Conservation (phyloP, 2,888 invertebrate genomes). For the Pachycephus smyrnensis region DNA sequence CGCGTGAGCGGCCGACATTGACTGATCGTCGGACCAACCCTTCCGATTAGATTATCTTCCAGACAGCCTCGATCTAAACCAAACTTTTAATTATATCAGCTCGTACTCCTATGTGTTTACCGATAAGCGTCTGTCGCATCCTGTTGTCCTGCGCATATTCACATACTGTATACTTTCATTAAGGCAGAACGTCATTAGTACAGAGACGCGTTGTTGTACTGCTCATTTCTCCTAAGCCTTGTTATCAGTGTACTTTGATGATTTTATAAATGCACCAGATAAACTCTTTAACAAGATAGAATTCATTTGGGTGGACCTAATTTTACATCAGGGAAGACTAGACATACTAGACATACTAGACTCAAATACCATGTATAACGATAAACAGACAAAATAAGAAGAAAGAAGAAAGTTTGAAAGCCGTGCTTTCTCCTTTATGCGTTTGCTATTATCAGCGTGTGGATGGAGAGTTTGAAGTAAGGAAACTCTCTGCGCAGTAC, state of each 20-base stretch:
- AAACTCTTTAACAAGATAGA: too few relatives aligned
- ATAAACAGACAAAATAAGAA: too few relatives aligned
- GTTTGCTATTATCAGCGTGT: too few relatives aligned
- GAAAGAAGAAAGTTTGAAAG: too few relatives aligned
- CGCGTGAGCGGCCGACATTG: slow-evolving; percentile 17
- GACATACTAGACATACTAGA: not conserved
- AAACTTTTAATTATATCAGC: slow-evolving; percentile 20
- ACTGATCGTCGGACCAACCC: slow-evolving; percentile 20
- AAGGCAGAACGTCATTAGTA: not conserved
- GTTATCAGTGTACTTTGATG: not conserved
- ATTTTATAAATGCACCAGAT: not conserved
- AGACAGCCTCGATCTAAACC: slow-evolving; percentile 1
- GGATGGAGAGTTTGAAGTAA: too few relatives aligned
- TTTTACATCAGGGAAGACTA: not conserved
- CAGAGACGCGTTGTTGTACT: not conserved
- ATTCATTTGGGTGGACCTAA: not conserved
- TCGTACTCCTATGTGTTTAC: slow-evolving; percentile 6
- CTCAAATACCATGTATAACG: too few relatives aligned
- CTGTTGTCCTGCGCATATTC: not conserved
- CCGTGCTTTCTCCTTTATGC: too few relatives aligned
- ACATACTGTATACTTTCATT: not conserved
- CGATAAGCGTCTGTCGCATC: not conserved
- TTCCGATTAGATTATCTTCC: slow-evolving; percentile 2
- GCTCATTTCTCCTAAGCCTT: not conserved
- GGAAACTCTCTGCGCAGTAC: too few relatives aligned